Percentiles rank a stretch among this genome's conserved stretches.
phyloP scores from a whole-genome alignment of 2,797 vertebrate genomes.

The Otus scops region DNA sequence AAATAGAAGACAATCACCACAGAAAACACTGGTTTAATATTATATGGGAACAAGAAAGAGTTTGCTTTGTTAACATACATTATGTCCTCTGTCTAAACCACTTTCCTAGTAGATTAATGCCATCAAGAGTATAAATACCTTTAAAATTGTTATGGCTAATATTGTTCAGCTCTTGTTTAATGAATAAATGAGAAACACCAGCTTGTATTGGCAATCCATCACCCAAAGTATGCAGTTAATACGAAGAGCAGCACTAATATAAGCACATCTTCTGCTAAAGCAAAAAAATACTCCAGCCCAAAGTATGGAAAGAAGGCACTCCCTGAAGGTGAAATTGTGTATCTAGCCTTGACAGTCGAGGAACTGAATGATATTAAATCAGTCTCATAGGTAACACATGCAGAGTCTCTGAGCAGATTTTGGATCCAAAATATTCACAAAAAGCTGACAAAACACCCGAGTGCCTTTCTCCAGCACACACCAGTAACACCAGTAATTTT shows the following conservation, averaged over 20 bases:
- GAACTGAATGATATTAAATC: background rate
- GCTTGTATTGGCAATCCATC: background rate
- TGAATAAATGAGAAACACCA: background rate
- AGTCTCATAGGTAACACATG: background rate
- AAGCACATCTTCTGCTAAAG: background rate
- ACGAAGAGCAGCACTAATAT: background rate
- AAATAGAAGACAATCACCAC: background rate
- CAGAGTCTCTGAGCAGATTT: background rate
- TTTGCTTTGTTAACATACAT: background rate
- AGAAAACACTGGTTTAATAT: background rate
- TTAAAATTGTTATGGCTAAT: background rate
- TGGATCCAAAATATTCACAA: background rate
- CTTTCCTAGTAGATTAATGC: background rate
- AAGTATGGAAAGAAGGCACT: background rate
- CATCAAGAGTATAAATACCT: background rate
- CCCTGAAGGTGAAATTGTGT: background rate
- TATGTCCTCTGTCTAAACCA: background rate
- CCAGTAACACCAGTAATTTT: background rate
- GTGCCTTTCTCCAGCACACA: background rate
- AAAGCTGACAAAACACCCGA: background rate
- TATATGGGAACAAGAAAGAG: background rate
- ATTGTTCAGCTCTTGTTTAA: background rate
- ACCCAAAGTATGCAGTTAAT: background rate
- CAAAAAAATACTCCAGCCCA: background rate
- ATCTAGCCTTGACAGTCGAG: background rate